Evolutionary conservation across 2,113 vertebrate species (phyloP), one percentile per base, ranked within the genome.

Genomic region (Tricholaema leucomelas): DNA sequence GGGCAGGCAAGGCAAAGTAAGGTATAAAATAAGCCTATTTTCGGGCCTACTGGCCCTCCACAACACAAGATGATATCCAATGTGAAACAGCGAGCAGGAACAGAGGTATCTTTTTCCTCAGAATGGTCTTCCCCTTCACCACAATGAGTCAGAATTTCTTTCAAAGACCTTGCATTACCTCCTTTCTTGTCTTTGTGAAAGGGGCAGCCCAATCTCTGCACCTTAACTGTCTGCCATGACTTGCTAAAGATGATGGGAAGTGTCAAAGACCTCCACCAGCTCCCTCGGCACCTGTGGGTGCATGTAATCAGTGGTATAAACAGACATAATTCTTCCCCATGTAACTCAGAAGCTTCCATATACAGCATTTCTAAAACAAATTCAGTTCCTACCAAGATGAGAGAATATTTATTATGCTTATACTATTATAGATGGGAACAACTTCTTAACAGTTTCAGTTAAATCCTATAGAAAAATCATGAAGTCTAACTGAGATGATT

Each of bases 21-120:
- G n/a, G n/a, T n/a, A n/a, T n/a, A n/a, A n/a, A n/a, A n/a, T n/a
- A n/a, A n/a, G n/a, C n/a, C n/a, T n/a, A n/a, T n/a, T n/a, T n/a
- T n/a, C n/a, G n/a, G n/a, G n/a, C n/a, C n/a, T n/a, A n/a, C n/a
- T n/a, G n/a, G n/a, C n/a, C n/a, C n/a, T n/a, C n/a, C n/a, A n/a
- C n/a, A n/a, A n/a, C n/a, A n/a, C n/a, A n/a, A 1, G 3, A 28
- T 20, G 82, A 9, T 6, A 48, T 0, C 4, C 33, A 15, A 5
- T 5, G 9, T 15, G 8, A 8, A 7, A 33, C 23, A 16, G 7
- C 4, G 24, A 52, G 4, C 1, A 1, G 0, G 1, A 75, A 3
- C 28, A 2, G 13, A 73, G 4, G 5, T 40, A 15, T 3, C 2
- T 4, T 60, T 50, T 35, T 74, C 25, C 19, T 75, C 27, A 44